Evolutionary conservation across 2,797 vertebrate genomes (phyloP), one percentile per base, ranked within the genome.

Genomic region (Hypotaenidia philippensis): DNA sequence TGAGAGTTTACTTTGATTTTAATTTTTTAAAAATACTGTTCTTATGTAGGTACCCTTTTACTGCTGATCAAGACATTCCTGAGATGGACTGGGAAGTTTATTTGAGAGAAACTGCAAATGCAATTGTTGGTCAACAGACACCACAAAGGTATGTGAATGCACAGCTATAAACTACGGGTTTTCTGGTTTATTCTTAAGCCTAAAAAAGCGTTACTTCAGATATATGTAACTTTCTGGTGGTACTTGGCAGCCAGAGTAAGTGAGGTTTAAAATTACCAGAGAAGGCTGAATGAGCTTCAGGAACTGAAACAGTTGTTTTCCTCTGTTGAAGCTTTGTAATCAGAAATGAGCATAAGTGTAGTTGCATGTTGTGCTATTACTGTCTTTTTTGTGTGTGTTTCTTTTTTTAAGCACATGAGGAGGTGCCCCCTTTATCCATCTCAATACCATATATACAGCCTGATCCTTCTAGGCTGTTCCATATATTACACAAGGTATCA

Each of bases 51-150:
- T 99, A 99, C 95, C 99, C 99, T 23, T 99, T 99, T 96, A 98
- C 98, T 68, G 97, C 96, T 38, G 99, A 99, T 97, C 99, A 99
- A 92, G 99, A 99, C 5, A 98, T 99, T 71, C 99, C 99, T 15
- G 98, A 99, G 96, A 99, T 99, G 5, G 99, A 99, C 96, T 99
- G 99, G 99, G 99, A 99, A 95, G 97, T 99, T 34, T 99, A 99
- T 96, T 97, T 99, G 90, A 98, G 98, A 95, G 99, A 99, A 97
- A 99, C 99, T 0, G 99, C 99, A 40, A 99, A 99, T 84, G 98
- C 98, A 82, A 98, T 99, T 38, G 99, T 99, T 63, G 99, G 99
- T 96, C 99, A 99, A 97, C 99, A 99, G 96, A 99, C 98, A 34
- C 99, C 99, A 18, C 99, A 99, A 94, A 99, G 99, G 99, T 99